phyloP scores from a whole-genome alignment of 1,140 invertebrate species.

The Acromyrmex heyeri region DNA sequence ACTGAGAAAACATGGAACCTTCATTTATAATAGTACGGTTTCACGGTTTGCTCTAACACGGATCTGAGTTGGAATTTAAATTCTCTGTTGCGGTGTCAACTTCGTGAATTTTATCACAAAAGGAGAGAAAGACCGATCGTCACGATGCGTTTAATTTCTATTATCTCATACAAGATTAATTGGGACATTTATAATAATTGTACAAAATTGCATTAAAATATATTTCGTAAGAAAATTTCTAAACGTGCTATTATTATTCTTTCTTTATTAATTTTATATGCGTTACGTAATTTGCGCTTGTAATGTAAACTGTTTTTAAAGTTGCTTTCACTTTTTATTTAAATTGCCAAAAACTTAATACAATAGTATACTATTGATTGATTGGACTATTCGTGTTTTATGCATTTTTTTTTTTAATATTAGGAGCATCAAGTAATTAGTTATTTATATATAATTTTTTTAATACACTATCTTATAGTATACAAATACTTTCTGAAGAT shows the following conservation, averaged over 20 bases:
- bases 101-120: constrained; percentile 13
- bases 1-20: constrained; percentile 71
- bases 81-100: constrained; percentile 27
- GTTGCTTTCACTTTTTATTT: not conserved
- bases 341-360: not conserved
- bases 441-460: too few species aligned
- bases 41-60: constrained; percentile 31
- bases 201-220: not conserved
- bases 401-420: too few species aligned
- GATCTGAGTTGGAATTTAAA: constrained; percentile 38
- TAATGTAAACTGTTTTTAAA: not conserved
- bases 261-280: not conserved
- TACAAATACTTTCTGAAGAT: too few species aligned
- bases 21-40: constrained; percentile 77
- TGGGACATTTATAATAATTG: not conserved
- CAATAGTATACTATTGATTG: not conserved
- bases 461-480: too few species aligned
- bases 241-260: not conserved
- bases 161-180: constrained; percentile 17
- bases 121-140: constrained; percentile 40
- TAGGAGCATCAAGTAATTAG: too few species aligned
- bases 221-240: not conserved
- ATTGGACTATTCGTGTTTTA: too few species aligned
- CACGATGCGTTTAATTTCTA: constrained; percentile 2
- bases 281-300: not conserved